Base-by-base conservation (phyloP, 2,113 vertebrate genomes). In the Anolis sagrei region DNA sequence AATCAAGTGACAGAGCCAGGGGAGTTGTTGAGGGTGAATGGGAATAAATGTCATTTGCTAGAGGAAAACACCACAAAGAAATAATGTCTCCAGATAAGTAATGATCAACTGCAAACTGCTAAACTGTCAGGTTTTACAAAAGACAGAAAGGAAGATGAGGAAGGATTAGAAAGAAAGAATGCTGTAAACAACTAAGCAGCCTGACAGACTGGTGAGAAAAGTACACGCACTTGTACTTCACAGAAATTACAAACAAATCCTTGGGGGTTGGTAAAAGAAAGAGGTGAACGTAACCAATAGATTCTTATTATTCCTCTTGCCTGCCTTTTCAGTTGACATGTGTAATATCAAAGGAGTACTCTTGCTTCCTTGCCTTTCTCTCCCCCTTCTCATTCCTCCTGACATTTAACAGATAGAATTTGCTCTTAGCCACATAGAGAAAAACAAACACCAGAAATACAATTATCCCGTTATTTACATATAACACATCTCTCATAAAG, bases 191-290 rank as follows among this genome's bases (percentile, higher is more conserved):
- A 58, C 11, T 23, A 51, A 84, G 72, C 83, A 68, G 74, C 29
- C 79, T 88, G 88, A 92, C 51, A 93, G 85, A 89, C 88, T 76
- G 86, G 91, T 85, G 21, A 85, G 62, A 74, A 93, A 92, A 91
- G 73, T 19, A 82, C 27, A 72, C 0, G 0, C 25, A 76, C 25
- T 0, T 0, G 11, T 1, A 1, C 76, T 93, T 84, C 89, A 79
- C 61, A 89, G 89, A 95, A 94, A 90, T 70, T 0, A 89, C 88
- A 87, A 87, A 91, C 86, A 93, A 93, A 94, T 87, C 51, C 78
- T 32, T 81, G 3, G 88, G 49, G 82, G 89, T 91, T 89, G 51
- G 76, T 79, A 91, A 90, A 86, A 49, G 81, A 79, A 83, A 84
- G 90, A 91, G 78, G 44, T 62, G 70, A 90, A 92, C 91, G 93